Percentiles rank a stretch among this genome's conserved stretches.
These are phyloP conservation scores for Uria lomvia DNA, from an alignment of 2,113 vertebrate species.

Conservation along the genomic window DNA sequence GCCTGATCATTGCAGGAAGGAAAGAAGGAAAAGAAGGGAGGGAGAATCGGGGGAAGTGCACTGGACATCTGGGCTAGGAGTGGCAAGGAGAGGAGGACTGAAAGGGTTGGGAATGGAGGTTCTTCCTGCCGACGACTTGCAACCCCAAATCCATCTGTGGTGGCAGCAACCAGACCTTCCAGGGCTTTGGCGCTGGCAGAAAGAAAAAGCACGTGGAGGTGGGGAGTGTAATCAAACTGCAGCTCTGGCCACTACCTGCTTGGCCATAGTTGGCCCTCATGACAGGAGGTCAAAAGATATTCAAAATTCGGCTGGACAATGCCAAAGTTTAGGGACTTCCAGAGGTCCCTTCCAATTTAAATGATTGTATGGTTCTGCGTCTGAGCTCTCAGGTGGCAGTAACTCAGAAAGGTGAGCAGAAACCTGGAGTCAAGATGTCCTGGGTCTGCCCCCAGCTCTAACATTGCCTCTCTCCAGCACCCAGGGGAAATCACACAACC, in stretches of 20 bases:
- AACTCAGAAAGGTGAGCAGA: not conserved
- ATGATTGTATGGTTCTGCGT: fast-evolving
- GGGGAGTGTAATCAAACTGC: not conserved
- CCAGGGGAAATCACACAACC: not conserved
- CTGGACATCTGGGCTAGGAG: not conserved
- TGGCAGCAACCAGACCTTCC: not conserved
- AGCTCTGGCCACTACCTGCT: not conserved
- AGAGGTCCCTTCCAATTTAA: not conserved
- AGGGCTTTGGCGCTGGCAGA: not conserved
- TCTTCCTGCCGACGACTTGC: not conserved
- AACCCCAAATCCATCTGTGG: not conserved
- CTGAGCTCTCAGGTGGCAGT: not conserved
- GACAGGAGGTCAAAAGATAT: not conserved
- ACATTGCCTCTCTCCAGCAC: not conserved
- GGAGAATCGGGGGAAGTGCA: not conserved
- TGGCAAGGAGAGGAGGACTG: not conserved
- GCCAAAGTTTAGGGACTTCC: not conserved
- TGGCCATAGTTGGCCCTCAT: not conserved
- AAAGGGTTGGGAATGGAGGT: not conserved
- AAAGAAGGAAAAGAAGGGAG: not conserved
- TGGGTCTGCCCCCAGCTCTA: not conserved
- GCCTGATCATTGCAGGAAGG: not conserved
- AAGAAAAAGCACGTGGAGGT: not conserved
- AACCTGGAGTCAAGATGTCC: not conserved
- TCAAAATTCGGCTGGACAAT: not conserved